Percentiles rank a stretch among this genome's conserved stretches.
Conservation (phyloP, 2,797 vertebrate species). For the Cuniculus paca region DNA sequence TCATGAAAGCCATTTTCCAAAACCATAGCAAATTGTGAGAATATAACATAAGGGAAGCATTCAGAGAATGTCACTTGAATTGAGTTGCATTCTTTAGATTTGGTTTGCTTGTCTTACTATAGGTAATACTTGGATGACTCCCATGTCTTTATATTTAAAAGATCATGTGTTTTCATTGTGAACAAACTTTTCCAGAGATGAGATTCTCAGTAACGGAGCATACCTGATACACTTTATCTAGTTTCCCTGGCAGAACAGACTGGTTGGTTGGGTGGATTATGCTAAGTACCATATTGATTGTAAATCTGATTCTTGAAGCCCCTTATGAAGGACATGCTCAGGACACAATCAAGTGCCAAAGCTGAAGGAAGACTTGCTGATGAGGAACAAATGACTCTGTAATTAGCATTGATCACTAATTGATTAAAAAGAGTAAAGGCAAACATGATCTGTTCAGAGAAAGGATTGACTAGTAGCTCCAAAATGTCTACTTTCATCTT, state of each 20-base stretch:
- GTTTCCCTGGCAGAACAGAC: slow-evolving; percentile 43
- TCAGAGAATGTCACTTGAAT: background rate
- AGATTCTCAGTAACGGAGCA: background rate
- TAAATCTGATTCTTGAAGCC: slow-evolving; percentile 86
- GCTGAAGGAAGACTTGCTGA: slow-evolving; percentile 91
- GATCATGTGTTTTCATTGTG: background rate
- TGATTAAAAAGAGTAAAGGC: slow-evolving; percentile 83
- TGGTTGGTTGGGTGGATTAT: slow-evolving; percentile 86
- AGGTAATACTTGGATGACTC: background rate
- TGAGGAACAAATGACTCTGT: slow-evolving; percentile 90
- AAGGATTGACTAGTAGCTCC: slow-evolving; percentile 88
- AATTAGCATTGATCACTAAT: slow-evolving; percentile 93
- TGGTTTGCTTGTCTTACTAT: background rate
- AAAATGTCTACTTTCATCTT: slow-evolving; percentile 89
- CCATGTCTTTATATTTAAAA: background rate
- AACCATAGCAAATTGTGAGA: background rate
- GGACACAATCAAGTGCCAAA: slow-evolving; percentile 84
- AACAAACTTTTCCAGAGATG: background rate
- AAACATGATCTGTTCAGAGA: slow-evolving; percentile 53
- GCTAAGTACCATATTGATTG: slow-evolving; percentile 87
- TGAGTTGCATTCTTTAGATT: background rate
- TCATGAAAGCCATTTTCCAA: background rate
- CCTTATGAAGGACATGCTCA: slow-evolving; percentile 84
- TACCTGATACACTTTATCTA: background rate
- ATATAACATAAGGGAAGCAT: background rate